phyloP scores from a whole-genome alignment of 2,113 vertebrate species.

The Tympanuchus pallidicinctus region DNA sequence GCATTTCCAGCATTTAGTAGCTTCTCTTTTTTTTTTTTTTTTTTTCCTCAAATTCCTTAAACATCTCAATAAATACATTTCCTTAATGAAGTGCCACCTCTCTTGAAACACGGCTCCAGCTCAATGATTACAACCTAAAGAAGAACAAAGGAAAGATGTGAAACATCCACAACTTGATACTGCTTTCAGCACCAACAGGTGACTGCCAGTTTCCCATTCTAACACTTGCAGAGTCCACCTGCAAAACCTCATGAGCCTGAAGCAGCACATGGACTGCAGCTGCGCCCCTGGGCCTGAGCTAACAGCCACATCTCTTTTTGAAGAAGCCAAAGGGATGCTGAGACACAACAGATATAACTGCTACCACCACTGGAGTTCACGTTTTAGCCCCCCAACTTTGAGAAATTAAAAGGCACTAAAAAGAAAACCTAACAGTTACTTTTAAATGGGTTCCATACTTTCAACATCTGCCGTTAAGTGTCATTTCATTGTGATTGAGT shows the following conservation, averaged over 20 bases:
- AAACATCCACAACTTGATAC: background rate
- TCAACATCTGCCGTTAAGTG: background rate
- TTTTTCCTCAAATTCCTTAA: slow-evolving; percentile 2
- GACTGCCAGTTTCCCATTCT: background rate
- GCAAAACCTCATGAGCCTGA: background rate
- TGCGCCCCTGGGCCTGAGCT: background rate
- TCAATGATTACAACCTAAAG: background rate
- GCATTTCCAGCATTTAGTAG: background rate
- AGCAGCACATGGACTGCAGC: background rate
- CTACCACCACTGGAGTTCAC: background rate
- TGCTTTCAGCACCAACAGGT: background rate
- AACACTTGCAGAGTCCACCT: rapidly evolving
- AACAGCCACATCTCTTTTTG: rapidly evolving
- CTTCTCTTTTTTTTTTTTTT: background rate
- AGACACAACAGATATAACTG: background rate
- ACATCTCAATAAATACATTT: slow-evolving; percentile 21
- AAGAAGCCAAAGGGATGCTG: background rate
- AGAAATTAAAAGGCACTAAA: background rate
- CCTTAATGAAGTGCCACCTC: background rate
- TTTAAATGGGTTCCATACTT: background rate
- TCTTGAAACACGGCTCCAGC: background rate
- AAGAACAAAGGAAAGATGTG: background rate
- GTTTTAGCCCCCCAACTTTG: rapidly evolving
- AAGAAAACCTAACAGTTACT: background rate
- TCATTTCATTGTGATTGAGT: background rate